Evolutionary conservation across 2,797 vertebrate genomes (phyloP).

Genomic region (Labeo calbasu): DNA sequence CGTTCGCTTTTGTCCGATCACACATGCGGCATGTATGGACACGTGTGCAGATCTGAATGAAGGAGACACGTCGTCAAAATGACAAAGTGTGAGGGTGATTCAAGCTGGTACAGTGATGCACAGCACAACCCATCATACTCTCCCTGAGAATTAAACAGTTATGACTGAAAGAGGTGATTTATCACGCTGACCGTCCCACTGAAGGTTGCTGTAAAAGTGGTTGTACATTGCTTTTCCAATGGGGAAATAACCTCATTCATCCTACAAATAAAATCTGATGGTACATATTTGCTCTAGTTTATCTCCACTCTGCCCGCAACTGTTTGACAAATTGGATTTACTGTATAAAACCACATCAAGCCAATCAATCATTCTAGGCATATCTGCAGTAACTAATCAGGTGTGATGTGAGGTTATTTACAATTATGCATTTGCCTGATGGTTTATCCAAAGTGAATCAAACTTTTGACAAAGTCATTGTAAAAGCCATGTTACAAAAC

Average conservation of each 20-base stretch:
- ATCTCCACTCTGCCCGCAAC: neutral
- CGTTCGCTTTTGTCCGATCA: neutral
- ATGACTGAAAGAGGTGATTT: conserved; percentile 29
- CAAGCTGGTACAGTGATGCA: neutral
- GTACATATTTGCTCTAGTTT: conserved; percentile 7
- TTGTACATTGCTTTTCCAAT: neutral
- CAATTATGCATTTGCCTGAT: neutral
- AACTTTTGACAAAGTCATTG: neutral
- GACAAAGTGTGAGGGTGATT: conserved; percentile 33
- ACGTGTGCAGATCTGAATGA: conserved; percentile 31
- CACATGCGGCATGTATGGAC: conserved; percentile 6
- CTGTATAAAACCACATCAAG: neutral
- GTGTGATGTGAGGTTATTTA: neutral
- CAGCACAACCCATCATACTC: conserved; percentile 19
- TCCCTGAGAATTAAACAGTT: conserved; percentile 20
- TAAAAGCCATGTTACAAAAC: neutral
- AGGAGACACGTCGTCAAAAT: conserved; percentile 14
- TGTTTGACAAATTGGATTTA: neutral
- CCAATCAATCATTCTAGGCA: conserved; percentile 3
- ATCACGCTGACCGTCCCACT: neutral
- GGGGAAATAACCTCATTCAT: conserved; percentile 2
- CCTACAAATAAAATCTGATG: conserved; percentile 17
- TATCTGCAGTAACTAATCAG: neutral
- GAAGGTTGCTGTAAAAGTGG: conserved; percentile 8
- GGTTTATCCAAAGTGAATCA: neutral